Evolutionary conservation across 2,797 vertebrate species (phyloP), one percentile per base, ranked within the genome.

Genomic region (Tokudaia muenninki): DNA sequence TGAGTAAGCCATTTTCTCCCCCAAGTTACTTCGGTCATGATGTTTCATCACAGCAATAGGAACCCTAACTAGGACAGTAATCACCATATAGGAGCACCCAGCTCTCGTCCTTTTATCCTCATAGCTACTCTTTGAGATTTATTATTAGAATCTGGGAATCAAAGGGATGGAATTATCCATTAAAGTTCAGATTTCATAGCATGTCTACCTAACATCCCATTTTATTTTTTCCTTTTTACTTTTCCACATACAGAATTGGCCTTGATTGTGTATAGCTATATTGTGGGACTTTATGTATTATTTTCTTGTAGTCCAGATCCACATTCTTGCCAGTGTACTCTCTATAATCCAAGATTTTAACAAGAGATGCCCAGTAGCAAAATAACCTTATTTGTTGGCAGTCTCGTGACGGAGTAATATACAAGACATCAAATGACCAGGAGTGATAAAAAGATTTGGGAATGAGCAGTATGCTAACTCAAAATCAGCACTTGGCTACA

Each of bases 91-190:
- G 8, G 17, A 59, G 6, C 57, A 21, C 12, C 31, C 10, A 31
- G 7, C 0, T 22, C 37, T 34, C 59, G 55, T 55, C 74, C 21
- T 47, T 93, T 94, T 34, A 79, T 96, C 86, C n/a, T 87, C 55
- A 50, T 13, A 86, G 29, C 31, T 80, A 26, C n/a, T 95, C 61
- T 72, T 57, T n/a, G 57, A 92, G 41, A 11, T 50, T 80, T 44
- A 75, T 84, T 78, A 8, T 83, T 93, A 67, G 34, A 97, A 90
- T 26, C 59, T 80, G 50, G 94, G 70, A 79, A 13, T 90, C 79
- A 84, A 12, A 87, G 12, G 59, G 4, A 11, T 63, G 70, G 61
- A 31, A 19, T 84, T 41, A 87, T 52, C 50, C 61, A 11, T 21
- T 75, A 87, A 80, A 70, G 8, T 47, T 34, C 83, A 59, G 47